phyloP scores from a whole-genome alignment of 2,888 invertebrate species.

The Orgyia antiqua region DNA sequence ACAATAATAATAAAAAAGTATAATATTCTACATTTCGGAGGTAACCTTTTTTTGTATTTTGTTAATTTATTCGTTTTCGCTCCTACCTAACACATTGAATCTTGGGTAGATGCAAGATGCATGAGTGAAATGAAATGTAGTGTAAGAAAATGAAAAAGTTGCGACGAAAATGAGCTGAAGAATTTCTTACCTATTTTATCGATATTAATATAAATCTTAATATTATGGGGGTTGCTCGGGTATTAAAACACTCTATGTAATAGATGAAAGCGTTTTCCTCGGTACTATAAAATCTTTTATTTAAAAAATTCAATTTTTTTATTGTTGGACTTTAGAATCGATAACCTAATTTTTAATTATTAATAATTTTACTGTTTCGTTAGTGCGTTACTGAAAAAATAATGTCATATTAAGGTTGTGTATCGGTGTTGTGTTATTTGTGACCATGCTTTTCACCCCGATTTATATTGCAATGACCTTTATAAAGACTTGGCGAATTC shows the following conservation, averaged over 20 bases:
- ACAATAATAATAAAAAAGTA: too few relatives aligned
- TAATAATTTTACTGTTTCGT: conserved; percentile 14
- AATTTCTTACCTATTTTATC: conserved; percentile 20
- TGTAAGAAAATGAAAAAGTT: too few relatives aligned
- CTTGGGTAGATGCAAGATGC: too few relatives aligned
- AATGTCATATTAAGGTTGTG: conserved; percentile 15
- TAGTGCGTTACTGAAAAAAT: conserved; percentile 13
- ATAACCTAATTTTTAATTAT: conserved; percentile 50
- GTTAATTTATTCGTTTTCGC: too few relatives aligned
- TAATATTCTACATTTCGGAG: too few relatives aligned
- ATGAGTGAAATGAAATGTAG: too few relatives aligned
- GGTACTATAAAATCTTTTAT: conserved; percentile 18
- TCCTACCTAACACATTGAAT: too few relatives aligned
- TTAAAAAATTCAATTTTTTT: conserved; percentile 21
- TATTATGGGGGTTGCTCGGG: conserved; percentile 13
- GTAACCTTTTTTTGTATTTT: too few relatives aligned
- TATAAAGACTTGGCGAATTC: conserved; percentile 88
- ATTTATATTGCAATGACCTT: conserved; percentile 91
- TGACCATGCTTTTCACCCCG: conserved; percentile 85
- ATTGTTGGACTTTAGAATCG: conserved; percentile 65
- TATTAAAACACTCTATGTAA: conserved; percentile 11
- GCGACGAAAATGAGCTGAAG: conserved; percentile 9
- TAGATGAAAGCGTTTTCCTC: conserved; percentile 14
- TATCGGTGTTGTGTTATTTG: conserved; percentile 15
- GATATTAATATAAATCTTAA: conserved; percentile 14